Percentiles rank a stretch among this genome's conserved stretches.
phyloP scores from a whole-genome alignment of 2,888 invertebrate species.

The Pollenia amentaria region DNA sequence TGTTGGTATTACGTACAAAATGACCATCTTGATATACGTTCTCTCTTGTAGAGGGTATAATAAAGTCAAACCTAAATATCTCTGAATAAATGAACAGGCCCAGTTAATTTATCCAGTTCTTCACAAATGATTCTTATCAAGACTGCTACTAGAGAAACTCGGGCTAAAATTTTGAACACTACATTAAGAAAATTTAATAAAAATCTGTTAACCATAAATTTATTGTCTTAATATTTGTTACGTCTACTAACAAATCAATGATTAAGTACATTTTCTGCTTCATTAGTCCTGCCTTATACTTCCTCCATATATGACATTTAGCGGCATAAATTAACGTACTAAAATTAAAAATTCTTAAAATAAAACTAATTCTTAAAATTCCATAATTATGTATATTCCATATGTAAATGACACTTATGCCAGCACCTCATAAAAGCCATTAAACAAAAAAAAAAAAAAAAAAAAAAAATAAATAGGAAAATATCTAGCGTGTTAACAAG shows the following conservation, averaged over 20 bases:
- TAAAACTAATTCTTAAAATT: conserved; percentile 40
- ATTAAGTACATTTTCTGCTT: conserved; percentile 48
- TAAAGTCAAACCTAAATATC: too few relatives aligned
- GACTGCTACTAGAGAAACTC: too few relatives aligned
- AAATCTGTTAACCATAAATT: background rate
- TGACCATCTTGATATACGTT: too few relatives aligned
- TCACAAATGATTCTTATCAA: too few relatives aligned
- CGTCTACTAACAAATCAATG: conserved; percentile 12
- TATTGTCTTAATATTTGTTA: conserved; percentile 43
- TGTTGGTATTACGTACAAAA: too few relatives aligned
- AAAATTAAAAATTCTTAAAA: conserved; percentile 20
- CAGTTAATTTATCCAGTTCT: too few relatives aligned
- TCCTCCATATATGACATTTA: background rate
- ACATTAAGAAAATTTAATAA: too few relatives aligned
- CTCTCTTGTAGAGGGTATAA: too few relatives aligned
- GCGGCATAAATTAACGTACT: conserved; percentile 17
- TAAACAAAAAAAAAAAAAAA: conserved; percentile 12
- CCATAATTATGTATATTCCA: conserved; percentile 33
- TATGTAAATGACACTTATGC: conserved; percentile 3
- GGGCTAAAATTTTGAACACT: too few relatives aligned
- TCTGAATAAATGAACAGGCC: too few relatives aligned
- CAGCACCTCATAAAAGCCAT: conserved; percentile 60
- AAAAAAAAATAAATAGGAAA: conserved; percentile 8
- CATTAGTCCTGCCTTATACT: background rate
- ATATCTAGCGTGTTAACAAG: conserved; percentile 61